phyloP scores from a whole-genome alignment of 2,888 invertebrate genomes.

The Nemotelus pantherinus region DNA sequence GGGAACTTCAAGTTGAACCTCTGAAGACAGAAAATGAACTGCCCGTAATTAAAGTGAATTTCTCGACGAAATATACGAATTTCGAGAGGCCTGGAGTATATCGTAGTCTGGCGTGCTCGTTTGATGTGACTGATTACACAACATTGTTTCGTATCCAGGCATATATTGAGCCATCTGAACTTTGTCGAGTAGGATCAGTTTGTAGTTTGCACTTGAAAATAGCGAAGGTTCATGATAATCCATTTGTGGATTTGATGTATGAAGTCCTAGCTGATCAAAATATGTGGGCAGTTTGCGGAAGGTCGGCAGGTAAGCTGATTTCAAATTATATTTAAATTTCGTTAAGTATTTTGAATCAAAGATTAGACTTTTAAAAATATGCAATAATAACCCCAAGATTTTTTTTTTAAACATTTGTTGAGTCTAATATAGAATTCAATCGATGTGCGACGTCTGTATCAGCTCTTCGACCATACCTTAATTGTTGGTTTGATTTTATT shows the following conservation, averaged over 20 bases:
- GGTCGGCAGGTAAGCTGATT: conserved; percentile 77
- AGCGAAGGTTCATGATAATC: conserved; percentile 68
- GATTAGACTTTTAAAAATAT: neutral
- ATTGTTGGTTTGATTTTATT: too few species aligned
- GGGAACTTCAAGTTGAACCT: conserved; percentile 78
- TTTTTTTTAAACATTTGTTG: neutral
- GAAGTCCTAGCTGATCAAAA: conserved; percentile 92
- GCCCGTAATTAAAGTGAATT: conserved; percentile 72
- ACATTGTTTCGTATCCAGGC: conserved; percentile 82
- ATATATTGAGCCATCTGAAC: conserved; percentile 80
- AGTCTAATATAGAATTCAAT: too few species aligned
- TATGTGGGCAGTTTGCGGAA: conserved; percentile 92
- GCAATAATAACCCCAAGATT: too few species aligned
- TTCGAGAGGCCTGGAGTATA: conserved; percentile 58
- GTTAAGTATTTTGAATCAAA: neutral
- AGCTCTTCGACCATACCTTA: too few species aligned
- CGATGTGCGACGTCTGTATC: too few species aligned
- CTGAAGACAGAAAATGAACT: conserved; percentile 69
- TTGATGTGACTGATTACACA: conserved; percentile 84
- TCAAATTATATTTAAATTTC: conserved; percentile 44
- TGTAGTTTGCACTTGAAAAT: conserved; percentile 83
- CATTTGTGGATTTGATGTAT: conserved; percentile 78
- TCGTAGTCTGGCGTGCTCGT: conserved; percentile 73
- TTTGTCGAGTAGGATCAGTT: conserved; percentile 88
- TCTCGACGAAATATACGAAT: conserved; percentile 70